A percentile compares a stretch with the other conserved stretches of the same genome.
These are phyloP conservation scores for Miniopterus natalensis DNA, from an alignment of 2,113 vertebrate genomes.

Conservation along the genomic window DNA sequence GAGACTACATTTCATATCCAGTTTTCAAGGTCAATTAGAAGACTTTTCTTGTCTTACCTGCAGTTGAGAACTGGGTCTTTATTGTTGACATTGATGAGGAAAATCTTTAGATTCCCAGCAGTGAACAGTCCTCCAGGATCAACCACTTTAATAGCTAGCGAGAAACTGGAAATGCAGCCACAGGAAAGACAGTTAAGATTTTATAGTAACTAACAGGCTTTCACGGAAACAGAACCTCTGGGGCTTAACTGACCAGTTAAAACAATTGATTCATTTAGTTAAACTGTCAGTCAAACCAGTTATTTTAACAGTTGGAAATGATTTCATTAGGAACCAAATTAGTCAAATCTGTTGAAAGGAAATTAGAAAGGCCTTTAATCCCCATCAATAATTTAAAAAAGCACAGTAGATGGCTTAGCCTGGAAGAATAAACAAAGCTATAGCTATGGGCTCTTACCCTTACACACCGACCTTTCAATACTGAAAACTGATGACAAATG, in stretches of 20 bases:
- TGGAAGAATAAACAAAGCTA: neutral
- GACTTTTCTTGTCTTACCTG: conserved; percentile 69
- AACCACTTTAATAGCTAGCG: conserved; percentile 74
- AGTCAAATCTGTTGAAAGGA: neutral
- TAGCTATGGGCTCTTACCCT: neutral
- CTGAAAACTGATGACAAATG: neutral
- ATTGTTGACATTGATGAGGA: conserved; percentile 77
- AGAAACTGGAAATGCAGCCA: conserved; percentile 68
- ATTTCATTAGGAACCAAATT: neutral
- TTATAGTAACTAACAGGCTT: neutral
- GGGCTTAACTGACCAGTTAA: neutral
- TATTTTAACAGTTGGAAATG: conserved; percentile 43
- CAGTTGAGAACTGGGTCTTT: conserved; percentile 74
- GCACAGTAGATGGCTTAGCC: neutral
- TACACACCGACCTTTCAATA: neutral
- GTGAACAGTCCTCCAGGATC: conserved; percentile 74
- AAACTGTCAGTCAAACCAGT: neutral
- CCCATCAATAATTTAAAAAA: neutral
- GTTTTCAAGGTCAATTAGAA: conserved; percentile 39
- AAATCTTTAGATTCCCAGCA: conserved; percentile 76
- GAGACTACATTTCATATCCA: conserved; percentile 3
- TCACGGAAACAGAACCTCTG: neutral
- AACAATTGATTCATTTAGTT: neutral
- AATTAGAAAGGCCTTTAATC: conserved; percentile 31
- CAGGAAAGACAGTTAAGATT: neutral